Conservation (phyloP, 1,140 invertebrate genomes). For the Saccostrea echinata region DNA sequence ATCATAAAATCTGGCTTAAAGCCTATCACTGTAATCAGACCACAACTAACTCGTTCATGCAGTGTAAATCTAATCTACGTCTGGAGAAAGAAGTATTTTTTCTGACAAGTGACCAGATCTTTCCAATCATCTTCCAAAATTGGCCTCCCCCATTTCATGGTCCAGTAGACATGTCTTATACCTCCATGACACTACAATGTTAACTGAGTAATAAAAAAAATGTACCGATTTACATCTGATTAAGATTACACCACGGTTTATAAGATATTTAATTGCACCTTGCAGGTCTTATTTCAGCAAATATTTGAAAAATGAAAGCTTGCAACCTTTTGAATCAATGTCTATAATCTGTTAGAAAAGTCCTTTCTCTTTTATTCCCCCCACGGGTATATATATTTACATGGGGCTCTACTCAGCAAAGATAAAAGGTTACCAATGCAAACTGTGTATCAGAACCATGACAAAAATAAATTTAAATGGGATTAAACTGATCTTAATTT, state of each 20-base stretch:
- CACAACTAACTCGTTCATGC: not conserved
- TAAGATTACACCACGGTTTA: conserved; percentile 8
- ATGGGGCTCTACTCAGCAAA: not conserved
- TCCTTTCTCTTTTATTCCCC: conserved; percentile 22
- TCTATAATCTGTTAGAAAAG: not conserved
- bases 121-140: not conserved
- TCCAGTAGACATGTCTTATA: not conserved
- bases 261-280: conserved; percentile 28
- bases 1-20: conserved; percentile 35
- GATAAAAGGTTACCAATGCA: conserved; percentile 14
- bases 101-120: conserved; percentile 13
- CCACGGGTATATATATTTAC: not conserved
- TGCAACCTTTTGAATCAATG: conserved; percentile 8
- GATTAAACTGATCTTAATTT: not conserved
- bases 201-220: conserved; percentile 2
- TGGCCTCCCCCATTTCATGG: conserved; percentile 14
- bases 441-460: not conserved
- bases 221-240: conserved; percentile 21
- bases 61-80: conserved; percentile 20
- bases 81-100: not conserved
- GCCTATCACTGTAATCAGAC: conserved; percentile 15
- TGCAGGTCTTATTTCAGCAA: conserved; percentile 25
- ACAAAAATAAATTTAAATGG: conserved; percentile 18
- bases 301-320: conserved; percentile 28
- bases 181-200: not conserved